Base-by-base conservation (phyloP, 2,797 vertebrate genomes). In the Netta rufina region DNA sequence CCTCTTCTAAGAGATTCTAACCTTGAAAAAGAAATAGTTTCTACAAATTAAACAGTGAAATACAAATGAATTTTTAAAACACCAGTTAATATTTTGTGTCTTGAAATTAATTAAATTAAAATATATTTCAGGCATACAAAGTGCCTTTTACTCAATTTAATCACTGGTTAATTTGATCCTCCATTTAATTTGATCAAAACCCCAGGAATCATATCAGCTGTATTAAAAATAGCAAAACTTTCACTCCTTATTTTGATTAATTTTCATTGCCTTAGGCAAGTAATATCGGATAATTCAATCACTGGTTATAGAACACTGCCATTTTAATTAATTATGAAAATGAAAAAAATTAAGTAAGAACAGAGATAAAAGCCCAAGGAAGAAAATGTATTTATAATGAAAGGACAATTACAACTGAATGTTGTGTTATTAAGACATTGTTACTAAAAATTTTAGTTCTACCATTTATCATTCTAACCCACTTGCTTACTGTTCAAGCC, bases 151-250 rank as follows among this genome's bases (percentile, higher is more conserved):
- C 89, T 96, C 89, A 95, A 76, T 96, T 92, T 96, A 93, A 96
- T 96, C 92, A 97, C 80, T 94, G 92, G 83, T 87, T 95, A 95
- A 97, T 96, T 97, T 94, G 92, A 96, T 96, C 84, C 76, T 89
- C 86, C 92, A 95, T 96, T 97, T 97, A 96, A 97, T 97, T 96
- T 96, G 96, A 97, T 97, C 90, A 96, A 96, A 96, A 96, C 82
- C 65, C 65, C 58, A 92, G 90, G 94, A 97, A 97, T 94, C 86
- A 96, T 94, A 95, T 96, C 89, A 95, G 58, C 76, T 93, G 85
- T 96, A 96, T 97, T 96, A 97, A 95, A 97, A 96, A 97, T 93
- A 95, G 93, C 36, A 96, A 96, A 97, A 97, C 79, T 94, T 93
- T 92, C 88, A 60, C 74, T 93, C 76, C 85, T 84, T 96, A 93